Evolutionary conservation across 2,888 invertebrate species (phyloP).

Genomic region (Rhagonycha lutea): DNA sequence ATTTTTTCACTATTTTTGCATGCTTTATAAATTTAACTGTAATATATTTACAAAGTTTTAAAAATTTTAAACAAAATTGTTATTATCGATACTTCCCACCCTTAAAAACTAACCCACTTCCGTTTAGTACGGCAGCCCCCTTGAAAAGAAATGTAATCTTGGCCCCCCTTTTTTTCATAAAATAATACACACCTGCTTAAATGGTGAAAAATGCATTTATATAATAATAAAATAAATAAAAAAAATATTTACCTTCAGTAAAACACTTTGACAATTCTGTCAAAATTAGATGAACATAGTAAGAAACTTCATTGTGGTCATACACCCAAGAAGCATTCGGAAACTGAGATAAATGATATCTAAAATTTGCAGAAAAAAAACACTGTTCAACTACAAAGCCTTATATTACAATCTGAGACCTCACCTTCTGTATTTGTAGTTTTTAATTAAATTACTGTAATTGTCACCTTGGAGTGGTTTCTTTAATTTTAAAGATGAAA

Average conservation of each 20-base stretch:
- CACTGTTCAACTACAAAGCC: neutral
- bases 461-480: slow-evolving; percentile 45
- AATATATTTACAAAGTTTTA: too few species aligned
- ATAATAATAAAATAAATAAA: too few species aligned
- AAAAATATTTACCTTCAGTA: slow-evolving; percentile 39
- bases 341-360: slow-evolving; percentile 50
- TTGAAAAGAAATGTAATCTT: too few species aligned
- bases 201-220: neutral
- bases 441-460: slow-evolving; percentile 42
- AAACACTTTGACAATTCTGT: slow-evolving; percentile 43
- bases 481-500: slow-evolving; percentile 55
- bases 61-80: too few species aligned
- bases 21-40: too few species aligned
- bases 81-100: too few species aligned
- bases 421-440: slow-evolving; percentile 50
- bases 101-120: too few species aligned
- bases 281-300: slow-evolving; percentile 44
- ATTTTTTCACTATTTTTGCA: too few species aligned
- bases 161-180: too few species aligned
- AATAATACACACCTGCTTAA: too few species aligned
- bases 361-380: slow-evolving; percentile 31
- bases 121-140: too few species aligned
- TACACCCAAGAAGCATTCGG: slow-evolving; percentile 49
- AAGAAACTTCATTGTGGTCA: slow-evolving; percentile 49
- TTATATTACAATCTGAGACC: neutral